Conservation (phyloP, 2,888 invertebrate genomes). For the Callosobruchus maculatus region DNA sequence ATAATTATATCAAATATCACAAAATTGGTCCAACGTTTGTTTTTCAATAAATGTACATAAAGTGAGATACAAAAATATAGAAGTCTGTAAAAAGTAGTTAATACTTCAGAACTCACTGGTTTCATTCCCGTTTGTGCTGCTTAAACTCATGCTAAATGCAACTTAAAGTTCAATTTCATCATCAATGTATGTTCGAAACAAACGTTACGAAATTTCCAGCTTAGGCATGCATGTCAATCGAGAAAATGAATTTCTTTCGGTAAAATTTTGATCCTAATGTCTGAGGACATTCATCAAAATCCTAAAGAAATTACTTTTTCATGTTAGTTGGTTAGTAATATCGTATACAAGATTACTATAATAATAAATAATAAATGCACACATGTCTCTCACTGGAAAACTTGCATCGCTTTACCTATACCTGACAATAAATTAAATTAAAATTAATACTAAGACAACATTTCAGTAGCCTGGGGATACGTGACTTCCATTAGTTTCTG, state of each 20-base stretch:
- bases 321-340: too few relatives aligned
- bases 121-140: not conserved
- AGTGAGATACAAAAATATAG: not conserved
- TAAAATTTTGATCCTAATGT: too few relatives aligned
- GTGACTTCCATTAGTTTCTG: constrained; percentile 63
- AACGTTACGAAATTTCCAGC: too few relatives aligned
- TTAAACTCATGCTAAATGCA: not conserved
- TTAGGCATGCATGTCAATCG: not conserved
- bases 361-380: too few relatives aligned
- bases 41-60: not conserved
- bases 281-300: too few relatives aligned
- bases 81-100: not conserved
- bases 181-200: too few relatives aligned
- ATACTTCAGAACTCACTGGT: not conserved
- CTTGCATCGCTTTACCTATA: not conserved
- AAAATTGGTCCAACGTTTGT: not conserved
- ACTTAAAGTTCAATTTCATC: not conserved
- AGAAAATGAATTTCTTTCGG: not conserved
- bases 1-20: not conserved
- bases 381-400: not conserved
- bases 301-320: too few relatives aligned
- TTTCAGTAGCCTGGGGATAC: constrained; percentile 59
- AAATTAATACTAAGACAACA: constrained; percentile 46
- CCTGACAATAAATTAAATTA: not conserved
- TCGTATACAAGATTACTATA: too few relatives aligned